Conservation (phyloP, 2,113 vertebrate genomes). For the Pelmatolapia mariae region DNA sequence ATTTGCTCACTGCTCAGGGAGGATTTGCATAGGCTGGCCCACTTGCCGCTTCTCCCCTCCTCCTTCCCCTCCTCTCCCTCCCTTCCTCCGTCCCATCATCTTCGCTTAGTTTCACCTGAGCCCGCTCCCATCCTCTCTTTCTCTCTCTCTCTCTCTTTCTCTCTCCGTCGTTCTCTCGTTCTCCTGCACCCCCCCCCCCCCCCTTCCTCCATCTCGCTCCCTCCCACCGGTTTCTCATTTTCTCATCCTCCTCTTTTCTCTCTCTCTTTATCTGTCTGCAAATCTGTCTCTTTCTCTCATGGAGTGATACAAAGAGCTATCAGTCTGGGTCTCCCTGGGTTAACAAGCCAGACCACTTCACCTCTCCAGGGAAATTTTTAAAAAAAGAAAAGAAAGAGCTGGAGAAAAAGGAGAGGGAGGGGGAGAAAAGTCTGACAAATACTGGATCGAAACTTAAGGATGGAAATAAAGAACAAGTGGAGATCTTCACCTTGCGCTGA, state of each 20-base stretch:
- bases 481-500: conserved; percentile 7
- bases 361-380: not conserved
- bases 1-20: conserved; percentile 75
- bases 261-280: conserved; percentile 50
- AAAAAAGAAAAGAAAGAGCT: not conserved
- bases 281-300: conserved; percentile 40
- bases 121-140: conserved; percentile 46
- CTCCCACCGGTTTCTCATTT: conserved; percentile 38
- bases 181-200: not conserved
- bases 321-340: conserved; percentile 38
- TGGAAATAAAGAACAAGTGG: conserved; percentile 11
- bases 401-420: not conserved
- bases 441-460: conserved; percentile 37
- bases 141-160: not conserved
- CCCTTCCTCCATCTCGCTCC: conserved; percentile 17
- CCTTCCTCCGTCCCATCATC: conserved; percentile 68
- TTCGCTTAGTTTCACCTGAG: conserved; percentile 82
- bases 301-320: conserved; percentile 57
- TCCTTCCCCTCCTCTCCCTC: conserved; percentile 38
- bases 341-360: conserved; percentile 50
- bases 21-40: conserved; percentile 85
- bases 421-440: conserved; percentile 13
- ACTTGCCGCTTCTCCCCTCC: conserved; percentile 64
- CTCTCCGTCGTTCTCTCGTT: not conserved
- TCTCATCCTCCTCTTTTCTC: conserved; percentile 39